Evolutionary conservation across 2,113 vertebrate genomes (phyloP).

Genomic region (Ancistrus triradiatus): DNA sequence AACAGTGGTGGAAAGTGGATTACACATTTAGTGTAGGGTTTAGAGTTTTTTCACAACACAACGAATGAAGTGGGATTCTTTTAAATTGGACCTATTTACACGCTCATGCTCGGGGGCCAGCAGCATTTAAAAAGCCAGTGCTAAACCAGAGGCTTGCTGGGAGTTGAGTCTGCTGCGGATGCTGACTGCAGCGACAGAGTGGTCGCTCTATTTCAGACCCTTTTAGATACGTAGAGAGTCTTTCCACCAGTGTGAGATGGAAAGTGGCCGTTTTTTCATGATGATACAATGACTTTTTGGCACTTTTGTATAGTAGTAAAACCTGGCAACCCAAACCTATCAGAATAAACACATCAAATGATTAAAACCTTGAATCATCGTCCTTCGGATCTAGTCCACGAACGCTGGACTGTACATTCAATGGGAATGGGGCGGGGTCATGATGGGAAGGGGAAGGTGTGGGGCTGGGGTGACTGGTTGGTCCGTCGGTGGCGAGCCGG

Average conservation of each 20-base stretch:
- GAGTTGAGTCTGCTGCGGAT: too few relatives aligned
- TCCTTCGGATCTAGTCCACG: background rate
- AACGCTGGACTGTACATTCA: background rate
- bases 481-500: conserved; percentile 31
- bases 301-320: background rate
- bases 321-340: background rate
- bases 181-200: too few relatives aligned
- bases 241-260: too few relatives aligned
- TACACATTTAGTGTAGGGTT: background rate
- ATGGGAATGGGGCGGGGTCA: background rate
- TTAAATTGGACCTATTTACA: background rate
- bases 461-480: conserved; percentile 20
- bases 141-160: background rate
- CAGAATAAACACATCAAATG: background rate
- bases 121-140: background rate
- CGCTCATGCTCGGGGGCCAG: too few relatives aligned
- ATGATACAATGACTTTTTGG: background rate
- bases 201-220: too few relatives aligned
- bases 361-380: background rate
- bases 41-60: background rate
- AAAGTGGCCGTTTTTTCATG: background rate
- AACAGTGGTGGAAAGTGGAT: conserved; percentile 1
- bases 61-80: background rate
- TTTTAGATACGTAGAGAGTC: too few relatives aligned
- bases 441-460: background rate